Evolutionary conservation across 2,113 vertebrate species (phyloP), one percentile per base, ranked within the genome.

Genomic region (Pithys albifrons): DNA sequence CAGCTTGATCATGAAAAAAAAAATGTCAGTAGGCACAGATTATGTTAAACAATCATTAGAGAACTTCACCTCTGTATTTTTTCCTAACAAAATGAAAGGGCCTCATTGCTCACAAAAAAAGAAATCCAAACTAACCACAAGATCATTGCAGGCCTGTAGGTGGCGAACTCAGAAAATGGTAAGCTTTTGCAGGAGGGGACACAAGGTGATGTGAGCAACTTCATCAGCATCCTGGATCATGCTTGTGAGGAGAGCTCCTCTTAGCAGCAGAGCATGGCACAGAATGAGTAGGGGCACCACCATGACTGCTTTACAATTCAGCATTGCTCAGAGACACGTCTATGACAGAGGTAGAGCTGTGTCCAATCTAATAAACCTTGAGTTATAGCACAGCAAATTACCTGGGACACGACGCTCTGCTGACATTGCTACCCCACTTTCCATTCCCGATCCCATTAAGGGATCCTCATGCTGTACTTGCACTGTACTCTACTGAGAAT

Each of bases 391-490:
- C 39, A 86, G 83, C 41, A 86, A 80, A 58, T 19, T 69, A 83
- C 79, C 85, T 71, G 59, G 85, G 85, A 91, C 89, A 70, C 0
- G 0, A 51, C 2, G 22, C n/a, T 62, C 64, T 76, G 69, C 92
- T 88, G 83, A 93, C 85, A 76, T 2, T 70, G 67, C 64, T 70
- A 73, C 33, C 67, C 67, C 55, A 51, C 88, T 90, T 74, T 41
- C 70, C 7, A 0, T 83, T 88, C 79, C 85, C 84, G 86, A 78
- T 45, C 72, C 72, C 85, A 77, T 95, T 95, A 92, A 77, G 52
- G 29, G 65, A 91, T 88, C 43, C 20, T 78, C 35, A n/a, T 48
- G 65, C 43, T 81, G 79, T 64, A 67, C 79, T 71, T 55, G 51
- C 2, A 1, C 46, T 64, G 86, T 67, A 55, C 55, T 81, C 69